phyloP scores from a whole-genome alignment of 1,140 invertebrate genomes.

The Battus philenor region DNA sequence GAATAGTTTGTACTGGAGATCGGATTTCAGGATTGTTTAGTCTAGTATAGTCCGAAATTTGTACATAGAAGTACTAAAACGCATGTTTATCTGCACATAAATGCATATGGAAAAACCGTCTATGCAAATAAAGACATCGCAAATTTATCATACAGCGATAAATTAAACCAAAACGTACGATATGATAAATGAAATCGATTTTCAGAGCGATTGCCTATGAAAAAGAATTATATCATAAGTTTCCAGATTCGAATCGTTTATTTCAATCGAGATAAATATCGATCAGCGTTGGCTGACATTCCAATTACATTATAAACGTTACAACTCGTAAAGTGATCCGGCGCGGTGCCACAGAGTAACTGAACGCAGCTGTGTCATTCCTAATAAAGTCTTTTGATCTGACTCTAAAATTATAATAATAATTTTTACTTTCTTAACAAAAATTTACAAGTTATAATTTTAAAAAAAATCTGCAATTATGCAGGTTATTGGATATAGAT shows the following conservation, averaged over 20 bases:
- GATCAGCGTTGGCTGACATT: conserved; percentile 34
- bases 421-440: too few species aligned
- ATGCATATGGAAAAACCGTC: neutral
- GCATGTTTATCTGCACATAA: neutral
- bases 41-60: too few species aligned
- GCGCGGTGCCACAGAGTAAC: conserved; percentile 7
- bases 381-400: too few species aligned
- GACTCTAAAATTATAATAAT: too few species aligned
- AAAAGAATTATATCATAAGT: conserved; percentile 9
- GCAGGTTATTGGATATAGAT: too few species aligned
- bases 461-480: too few species aligned
- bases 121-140: neutral
- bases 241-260: conserved; percentile 13
- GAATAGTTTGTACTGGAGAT: too few species aligned
- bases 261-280: conserved; percentile 30
- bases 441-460: too few species aligned
- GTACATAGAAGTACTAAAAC: too few species aligned
- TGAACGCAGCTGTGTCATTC: neutral
- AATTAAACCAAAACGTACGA: conserved; percentile 6
- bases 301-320: conserved; percentile 31
- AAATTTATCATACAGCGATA: conserved; percentile 8
- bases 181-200: conserved; percentile 16
- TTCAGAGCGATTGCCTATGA: conserved; percentile 7
- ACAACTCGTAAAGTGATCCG: conserved; percentile 19
- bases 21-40: too few species aligned